Evolutionary conservation across 2,797 vertebrate species (phyloP).

Genomic region (Halcyon leucocephala): DNA sequence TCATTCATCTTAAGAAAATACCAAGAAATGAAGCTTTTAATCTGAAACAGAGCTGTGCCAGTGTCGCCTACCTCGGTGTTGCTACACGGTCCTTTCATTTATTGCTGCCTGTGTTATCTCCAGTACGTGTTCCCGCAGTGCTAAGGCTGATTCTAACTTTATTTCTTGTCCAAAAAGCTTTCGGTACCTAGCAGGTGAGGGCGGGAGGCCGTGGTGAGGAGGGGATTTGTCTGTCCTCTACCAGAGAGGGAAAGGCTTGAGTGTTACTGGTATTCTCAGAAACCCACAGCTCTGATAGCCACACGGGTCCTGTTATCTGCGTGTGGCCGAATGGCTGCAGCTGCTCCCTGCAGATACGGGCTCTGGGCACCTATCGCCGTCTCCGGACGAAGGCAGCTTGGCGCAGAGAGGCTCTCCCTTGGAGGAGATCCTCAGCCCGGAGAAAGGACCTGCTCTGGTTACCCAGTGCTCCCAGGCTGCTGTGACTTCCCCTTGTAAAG

Average conservation of each 20-base stretch:
- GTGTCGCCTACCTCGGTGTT: rapidly evolving
- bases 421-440: background rate
- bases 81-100: rapidly evolving
- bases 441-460: background rate
- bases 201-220: background rate
- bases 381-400: background rate
- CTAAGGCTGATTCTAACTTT: background rate
- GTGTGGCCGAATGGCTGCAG: background rate
- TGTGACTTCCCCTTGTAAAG: rapidly evolving
- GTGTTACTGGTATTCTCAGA: background rate
- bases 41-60: rapidly evolving
- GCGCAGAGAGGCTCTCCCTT: rapidly evolving
- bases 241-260: background rate
- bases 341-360: background rate
- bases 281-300: background rate
- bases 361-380: background rate
- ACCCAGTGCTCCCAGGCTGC: background rate
- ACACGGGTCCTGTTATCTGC: background rate
- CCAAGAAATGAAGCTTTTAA: background rate
- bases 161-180: background rate
- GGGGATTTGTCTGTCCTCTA: background rate
- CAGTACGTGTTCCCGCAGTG: rapidly evolving
- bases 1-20: background rate
- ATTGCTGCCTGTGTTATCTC: rapidly evolving
- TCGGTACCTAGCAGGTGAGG: background rate